Conservation (phyloP, 2,797 vertebrate species). For the Champsocephalus esox region DNA sequence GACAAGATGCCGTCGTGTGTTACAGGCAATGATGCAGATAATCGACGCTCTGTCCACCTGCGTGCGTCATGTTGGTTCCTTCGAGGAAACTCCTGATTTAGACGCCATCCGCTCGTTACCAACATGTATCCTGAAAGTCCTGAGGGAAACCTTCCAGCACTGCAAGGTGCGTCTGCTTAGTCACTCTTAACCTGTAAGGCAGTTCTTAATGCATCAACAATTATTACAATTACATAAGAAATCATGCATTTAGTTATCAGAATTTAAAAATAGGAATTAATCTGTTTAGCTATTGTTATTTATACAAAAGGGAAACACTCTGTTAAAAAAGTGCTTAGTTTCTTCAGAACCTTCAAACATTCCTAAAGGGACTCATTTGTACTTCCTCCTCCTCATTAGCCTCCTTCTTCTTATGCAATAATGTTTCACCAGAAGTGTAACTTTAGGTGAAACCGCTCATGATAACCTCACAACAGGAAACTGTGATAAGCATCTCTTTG, state of each 20-base stretch:
- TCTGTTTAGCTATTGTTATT: no score
- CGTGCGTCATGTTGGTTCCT: conserved; percentile 85
- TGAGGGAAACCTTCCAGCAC: conserved; percentile 91
- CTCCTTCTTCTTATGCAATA: neutral
- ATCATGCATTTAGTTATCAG: neutral
- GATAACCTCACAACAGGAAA: neutral
- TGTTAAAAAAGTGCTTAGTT: no score
- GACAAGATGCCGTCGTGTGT: conserved; percentile 1
- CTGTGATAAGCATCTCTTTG: conserved; percentile 3
- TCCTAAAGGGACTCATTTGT: neutral
- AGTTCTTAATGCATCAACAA: neutral
- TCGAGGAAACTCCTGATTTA: conserved; percentile 82
- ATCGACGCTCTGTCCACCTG: conserved; percentile 87
- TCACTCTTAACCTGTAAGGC: neutral
- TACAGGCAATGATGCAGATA: conserved; percentile 88
- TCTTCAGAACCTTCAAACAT: neutral
- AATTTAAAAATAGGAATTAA: neutral
- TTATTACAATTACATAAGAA: neutral
- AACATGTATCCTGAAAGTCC: conserved; percentile 85
- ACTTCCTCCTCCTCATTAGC: neutral
- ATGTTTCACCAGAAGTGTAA: neutral
- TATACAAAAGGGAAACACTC: no score
- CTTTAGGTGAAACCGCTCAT: neutral
- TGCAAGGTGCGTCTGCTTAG: conserved; percentile 83
- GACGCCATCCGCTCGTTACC: conserved; percentile 89